Base-by-base conservation (phyloP, 37 sponge, comb jelly and placozoan species). In the Tethya wilhelma region DNA sequence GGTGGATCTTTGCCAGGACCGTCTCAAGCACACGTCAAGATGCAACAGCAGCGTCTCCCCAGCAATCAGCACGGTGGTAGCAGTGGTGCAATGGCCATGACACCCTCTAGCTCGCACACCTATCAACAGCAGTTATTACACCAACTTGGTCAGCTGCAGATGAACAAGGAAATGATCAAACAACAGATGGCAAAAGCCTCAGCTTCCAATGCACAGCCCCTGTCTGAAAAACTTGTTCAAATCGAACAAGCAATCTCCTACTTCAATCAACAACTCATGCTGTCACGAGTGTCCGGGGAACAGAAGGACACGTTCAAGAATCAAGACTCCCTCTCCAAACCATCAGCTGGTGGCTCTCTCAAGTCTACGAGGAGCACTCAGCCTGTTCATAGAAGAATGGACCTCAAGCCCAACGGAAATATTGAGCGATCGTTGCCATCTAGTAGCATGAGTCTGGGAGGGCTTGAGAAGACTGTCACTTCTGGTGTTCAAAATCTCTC, bases 181-280 rank as follows among this genome's bases (percentile, higher is more conserved):
- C 73, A 75, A 69, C 87, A 87, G 69, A 29, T 74, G 6, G 70
- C 59, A 59, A 37, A 44, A 1, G 34, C 34, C 5, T 34, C 36
- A 45, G 33, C 73, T 17, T 2, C 38, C 59, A 17, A 22, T 29
- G 25, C 38, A 5, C 53, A 33, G 33, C 55, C 62, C 4, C 29
- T 39, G 14, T 37, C 56, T 12, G 69, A 74, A 44, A 71, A 73
- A 11, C 38, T 87, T 7, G 43, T 57, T 1, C 75, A 73, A 33
- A 44, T 79, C 58, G 63, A 82, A 59, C 70, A 74, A 22, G 37
- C 33, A 7, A 89, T 89, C 4, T 29, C 30, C 9, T 59, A 60
- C 11, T 64, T 75, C 42, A 82, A 78, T 29, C 83, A 82, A 37
- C 83, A 89, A 59, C 77, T 81, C 4, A 23, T 69, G 59, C 43